Percentiles rank a stretch among this genome's conserved stretches.
Evolutionary conservation across 2,113 vertebrate genomes (phyloP).

Genomic region (Morone saxatilis): DNA sequence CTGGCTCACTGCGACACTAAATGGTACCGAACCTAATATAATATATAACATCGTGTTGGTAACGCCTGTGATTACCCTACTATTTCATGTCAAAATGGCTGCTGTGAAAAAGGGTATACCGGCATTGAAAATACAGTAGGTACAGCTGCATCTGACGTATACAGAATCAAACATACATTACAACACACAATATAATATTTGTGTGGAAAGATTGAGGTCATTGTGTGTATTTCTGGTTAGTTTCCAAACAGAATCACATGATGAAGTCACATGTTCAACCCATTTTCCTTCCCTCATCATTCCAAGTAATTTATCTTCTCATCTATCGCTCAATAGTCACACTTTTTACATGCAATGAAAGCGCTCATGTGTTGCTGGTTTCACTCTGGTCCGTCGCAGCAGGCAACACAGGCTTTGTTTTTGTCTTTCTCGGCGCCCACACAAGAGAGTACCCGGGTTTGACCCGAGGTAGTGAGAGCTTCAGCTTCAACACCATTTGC

Average conservation of each 20-base stretch:
- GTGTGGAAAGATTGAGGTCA: background rate
- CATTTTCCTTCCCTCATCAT: background rate
- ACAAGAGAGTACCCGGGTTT: conserved; percentile 76
- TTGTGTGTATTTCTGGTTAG: conserved; percentile 11
- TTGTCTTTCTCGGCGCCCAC: conserved; percentile 47
- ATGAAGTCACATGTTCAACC: conserved; percentile 19
- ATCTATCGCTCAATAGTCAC: background rate
- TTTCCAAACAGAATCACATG: background rate
- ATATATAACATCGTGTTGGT: too few species aligned
- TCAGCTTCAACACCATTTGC: conserved; percentile 76
- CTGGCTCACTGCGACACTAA: too few species aligned
- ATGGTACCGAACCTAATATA: too few species aligned
- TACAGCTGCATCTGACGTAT: background rate
- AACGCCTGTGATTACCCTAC: too few species aligned
- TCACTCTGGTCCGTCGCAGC: background rate
- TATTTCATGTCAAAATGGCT: too few species aligned
- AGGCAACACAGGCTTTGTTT: background rate
- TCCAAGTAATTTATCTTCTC: background rate
- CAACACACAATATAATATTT: background rate
- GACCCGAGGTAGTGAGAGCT: conserved; percentile 71
- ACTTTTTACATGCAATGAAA: background rate
- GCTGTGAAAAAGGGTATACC: too few species aligned
- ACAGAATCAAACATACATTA: background rate
- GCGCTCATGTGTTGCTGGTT: background rate
- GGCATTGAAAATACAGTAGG: background rate